Conservation (phyloP, 2,888 invertebrate genomes). For the Rhyacophila evoluta region DNA sequence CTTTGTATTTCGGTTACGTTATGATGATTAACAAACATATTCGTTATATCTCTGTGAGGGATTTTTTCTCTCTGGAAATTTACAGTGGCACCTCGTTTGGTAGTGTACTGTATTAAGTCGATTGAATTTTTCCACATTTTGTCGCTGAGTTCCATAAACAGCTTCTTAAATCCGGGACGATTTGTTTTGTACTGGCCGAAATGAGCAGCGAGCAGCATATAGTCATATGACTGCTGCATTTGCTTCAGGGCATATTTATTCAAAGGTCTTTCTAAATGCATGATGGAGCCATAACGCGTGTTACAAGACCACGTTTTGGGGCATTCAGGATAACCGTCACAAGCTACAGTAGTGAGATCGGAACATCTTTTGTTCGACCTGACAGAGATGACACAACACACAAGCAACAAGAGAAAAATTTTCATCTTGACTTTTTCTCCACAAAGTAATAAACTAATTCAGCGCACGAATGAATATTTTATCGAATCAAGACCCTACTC, state of each 20-base stretch:
- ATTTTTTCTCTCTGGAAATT: too few species aligned
- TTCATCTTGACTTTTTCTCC: not conserved
- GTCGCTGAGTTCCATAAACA: not conserved
- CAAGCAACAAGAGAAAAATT: not conserved
- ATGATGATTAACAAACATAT: too few species aligned
- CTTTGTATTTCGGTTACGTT: not conserved
- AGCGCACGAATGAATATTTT: too few species aligned
- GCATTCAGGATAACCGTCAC: not conserved
- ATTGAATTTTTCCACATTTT: not conserved
- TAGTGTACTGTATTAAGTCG: not conserved
- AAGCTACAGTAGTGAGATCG: not conserved
- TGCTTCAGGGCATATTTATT: not conserved
- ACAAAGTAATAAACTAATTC: too few species aligned
- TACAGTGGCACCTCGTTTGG: not conserved
- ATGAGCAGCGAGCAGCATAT: not conserved
- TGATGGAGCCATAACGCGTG: not conserved
- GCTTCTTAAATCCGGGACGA: not conserved
- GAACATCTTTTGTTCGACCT: not conserved
- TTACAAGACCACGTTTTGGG: not conserved
- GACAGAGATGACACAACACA: not conserved
- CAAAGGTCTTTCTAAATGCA: not conserved
- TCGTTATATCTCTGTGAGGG: too few species aligned
- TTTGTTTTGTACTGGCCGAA: not conserved
- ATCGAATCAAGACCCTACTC: too few species aligned
- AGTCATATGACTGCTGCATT: not conserved